Evolutionary conservation across 2,113 vertebrate species (phyloP), one percentile per base, ranked within the genome.

Genomic region (Climacteris rufus): DNA sequence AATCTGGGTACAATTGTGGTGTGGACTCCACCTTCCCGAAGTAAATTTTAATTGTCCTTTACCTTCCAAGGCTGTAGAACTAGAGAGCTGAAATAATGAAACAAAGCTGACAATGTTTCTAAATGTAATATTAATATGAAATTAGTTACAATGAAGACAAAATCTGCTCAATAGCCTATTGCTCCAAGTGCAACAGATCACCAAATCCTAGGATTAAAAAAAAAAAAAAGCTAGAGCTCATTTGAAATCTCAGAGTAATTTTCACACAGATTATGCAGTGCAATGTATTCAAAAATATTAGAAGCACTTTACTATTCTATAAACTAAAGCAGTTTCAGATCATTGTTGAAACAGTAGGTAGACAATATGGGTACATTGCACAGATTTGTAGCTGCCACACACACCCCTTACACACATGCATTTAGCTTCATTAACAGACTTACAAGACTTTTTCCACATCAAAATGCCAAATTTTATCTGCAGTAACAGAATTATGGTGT

Each of bases 31-130:
- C 70, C 98, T 98, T 61, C 99, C 99, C 0, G 99, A 98, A 30
- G 98, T 99, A 97, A 99, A 99, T 97, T 98, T 99, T 95, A 99
- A 97, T 96, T 99, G 99, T 45, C 99, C 99, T 97, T 99, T 99
- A 45, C 99, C 99, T 97, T 99, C 99, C 86, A 99, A 97, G 25
- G 98, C 98, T 27, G 98, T 71, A 3, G 98, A 99, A 97, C 98
- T 98, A 79, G 99, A 98, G 65, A 99, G 98, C 99, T 99, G 96
- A 57, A 84, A 96, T 19, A 96, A 79, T 5, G 25, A 66, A 89
- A 94, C 47, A 90, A 85, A 92, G 49, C 22, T 65, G 39, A n/a
- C 15, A 65, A 59, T 35, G 35, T 83, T 93, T 92, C 64, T 37
- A 74, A 87, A 93, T 23, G 22, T 31, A 96, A 90, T 17, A 17